These are phyloP conservation scores for Syngnathoides biaculeatus DNA, from an alignment of 2,113 vertebrate genomes.

Conservation along the genomic window DNA sequence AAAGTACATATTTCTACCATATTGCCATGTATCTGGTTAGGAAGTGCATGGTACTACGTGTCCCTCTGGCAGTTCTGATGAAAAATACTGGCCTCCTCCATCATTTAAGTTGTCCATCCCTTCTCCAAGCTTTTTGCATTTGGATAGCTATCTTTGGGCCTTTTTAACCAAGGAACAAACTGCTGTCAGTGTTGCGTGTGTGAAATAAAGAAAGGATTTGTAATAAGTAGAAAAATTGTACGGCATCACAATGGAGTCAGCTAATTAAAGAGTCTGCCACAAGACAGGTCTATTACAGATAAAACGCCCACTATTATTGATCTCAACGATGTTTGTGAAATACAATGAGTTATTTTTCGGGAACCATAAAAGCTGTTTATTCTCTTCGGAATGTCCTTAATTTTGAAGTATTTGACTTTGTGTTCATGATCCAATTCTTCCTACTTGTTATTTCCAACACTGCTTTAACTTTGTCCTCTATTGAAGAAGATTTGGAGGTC, in stretches of 20 bases:
- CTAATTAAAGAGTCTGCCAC: background rate
- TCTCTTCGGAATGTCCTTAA: slow-evolving; percentile 10
- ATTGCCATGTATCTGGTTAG: no score
- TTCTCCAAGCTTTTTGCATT: no score
- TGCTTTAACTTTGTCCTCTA: slow-evolving; percentile 32
- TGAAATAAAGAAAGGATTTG: no score
- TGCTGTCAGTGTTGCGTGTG: no score
- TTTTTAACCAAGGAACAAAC: no score
- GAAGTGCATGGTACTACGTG: no score
- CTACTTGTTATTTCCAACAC: slow-evolving; percentile 54
- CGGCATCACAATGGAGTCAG: background rate
- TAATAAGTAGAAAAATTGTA: no score
- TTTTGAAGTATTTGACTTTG: slow-evolving; percentile 18
- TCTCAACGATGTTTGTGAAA: background rate
- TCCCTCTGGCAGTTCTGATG: no score
- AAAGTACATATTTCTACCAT: no score
- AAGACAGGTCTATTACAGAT: background rate
- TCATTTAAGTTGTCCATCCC: no score
- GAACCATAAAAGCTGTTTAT: slow-evolving; percentile 2
- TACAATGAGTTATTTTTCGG: background rate
- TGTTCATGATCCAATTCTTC: slow-evolving; percentile 35
- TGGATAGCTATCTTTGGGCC: no score
- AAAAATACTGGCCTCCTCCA: no score
- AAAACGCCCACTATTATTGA: background rate
- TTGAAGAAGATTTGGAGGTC: slow-evolving; percentile 49